phyloP scores from a whole-genome alignment of 2,888 invertebrate genomes.

The Tuta absoluta region DNA sequence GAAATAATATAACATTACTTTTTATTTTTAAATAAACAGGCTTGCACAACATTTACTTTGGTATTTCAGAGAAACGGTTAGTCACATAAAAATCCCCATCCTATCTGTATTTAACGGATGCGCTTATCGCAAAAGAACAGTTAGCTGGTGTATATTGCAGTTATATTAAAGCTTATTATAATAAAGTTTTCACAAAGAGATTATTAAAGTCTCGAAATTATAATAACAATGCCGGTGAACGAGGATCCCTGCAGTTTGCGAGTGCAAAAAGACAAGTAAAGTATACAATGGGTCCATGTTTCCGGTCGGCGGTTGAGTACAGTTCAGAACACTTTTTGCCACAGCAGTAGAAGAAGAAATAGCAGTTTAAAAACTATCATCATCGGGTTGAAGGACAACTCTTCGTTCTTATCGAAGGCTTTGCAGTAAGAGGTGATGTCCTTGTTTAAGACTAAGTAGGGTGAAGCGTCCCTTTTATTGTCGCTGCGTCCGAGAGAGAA shows the following conservation, averaged over 20 bases:
- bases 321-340: slow-evolving; percentile 20
- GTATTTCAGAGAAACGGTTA: slow-evolving; percentile 25
- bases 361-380: too few species aligned
- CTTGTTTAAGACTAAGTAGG: too few species aligned
- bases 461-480: too few species aligned
- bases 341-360: not conserved
- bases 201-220: slow-evolving; percentile 16
- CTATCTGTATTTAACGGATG: slow-evolving; percentile 28
- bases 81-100: slow-evolving; percentile 30
- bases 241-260: slow-evolving; percentile 21
- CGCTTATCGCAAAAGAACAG: slow-evolving; percentile 23
- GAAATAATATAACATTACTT: slow-evolving; percentile 39
- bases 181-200: slow-evolving; percentile 1
- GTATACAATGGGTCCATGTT: slow-evolving; percentile 68
- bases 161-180: not conserved
- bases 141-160: not conserved
- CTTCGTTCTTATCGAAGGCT: too few species aligned
- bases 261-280: slow-evolving; percentile 52
- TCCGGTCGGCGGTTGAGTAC: slow-evolving; percentile 53
- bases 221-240: slow-evolving; percentile 14
- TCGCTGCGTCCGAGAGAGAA: too few species aligned
- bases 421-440: too few species aligned
- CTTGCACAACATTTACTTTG: not conserved
- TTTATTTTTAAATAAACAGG: not conserved
- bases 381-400: too few species aligned